A percentile compares a stretch with the other conserved stretches of the same genome.
These are phyloP conservation scores for Sarcoramphus papa DNA, from an alignment of 2,797 vertebrate genomes.

Conservation along the genomic window DNA sequence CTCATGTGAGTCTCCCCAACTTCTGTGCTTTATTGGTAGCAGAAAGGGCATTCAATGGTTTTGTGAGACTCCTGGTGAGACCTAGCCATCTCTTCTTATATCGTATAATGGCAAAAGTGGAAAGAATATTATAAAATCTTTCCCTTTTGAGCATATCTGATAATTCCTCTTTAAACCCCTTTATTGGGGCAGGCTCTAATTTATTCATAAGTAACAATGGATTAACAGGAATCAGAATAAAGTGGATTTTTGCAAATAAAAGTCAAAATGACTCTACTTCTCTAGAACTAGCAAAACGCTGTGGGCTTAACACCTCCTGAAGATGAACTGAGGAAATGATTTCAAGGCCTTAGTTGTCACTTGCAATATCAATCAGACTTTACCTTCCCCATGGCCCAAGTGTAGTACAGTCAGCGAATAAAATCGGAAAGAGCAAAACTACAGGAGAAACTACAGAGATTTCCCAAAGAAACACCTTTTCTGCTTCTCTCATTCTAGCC, in stretches of 20 bases:
- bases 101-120: not conserved
- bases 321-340: slow-evolving; percentile 52
- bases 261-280: slow-evolving; percentile 19
- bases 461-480: slow-evolving; percentile 56
- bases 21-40: not conserved
- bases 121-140: not conserved
- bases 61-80: not conserved
- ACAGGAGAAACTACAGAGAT: slow-evolving; percentile 8
- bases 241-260: slow-evolving; percentile 44
- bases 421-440: not conserved
- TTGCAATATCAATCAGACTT: slow-evolving; percentile 68
- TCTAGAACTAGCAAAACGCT: slow-evolving; percentile 27
- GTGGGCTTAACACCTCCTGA: slow-evolving; percentile 25
- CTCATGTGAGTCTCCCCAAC: not conserved
- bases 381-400: slow-evolving; percentile 26
- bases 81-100: not conserved
- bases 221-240: slow-evolving; percentile 50
- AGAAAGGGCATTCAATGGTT: not conserved
- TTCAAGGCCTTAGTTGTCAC: slow-evolving; percentile 67
- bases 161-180: not conserved
- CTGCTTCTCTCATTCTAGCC: slow-evolving; percentile 37
- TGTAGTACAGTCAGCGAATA: not conserved
- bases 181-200: not conserved
- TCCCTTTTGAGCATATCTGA: not conserved
- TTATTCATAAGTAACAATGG: not conserved